Percentiles rank a stretch among this genome's conserved stretches.
phyloP scores from a whole-genome alignment of 2,888 invertebrate genomes.

The Oasisia sp. region DNA sequence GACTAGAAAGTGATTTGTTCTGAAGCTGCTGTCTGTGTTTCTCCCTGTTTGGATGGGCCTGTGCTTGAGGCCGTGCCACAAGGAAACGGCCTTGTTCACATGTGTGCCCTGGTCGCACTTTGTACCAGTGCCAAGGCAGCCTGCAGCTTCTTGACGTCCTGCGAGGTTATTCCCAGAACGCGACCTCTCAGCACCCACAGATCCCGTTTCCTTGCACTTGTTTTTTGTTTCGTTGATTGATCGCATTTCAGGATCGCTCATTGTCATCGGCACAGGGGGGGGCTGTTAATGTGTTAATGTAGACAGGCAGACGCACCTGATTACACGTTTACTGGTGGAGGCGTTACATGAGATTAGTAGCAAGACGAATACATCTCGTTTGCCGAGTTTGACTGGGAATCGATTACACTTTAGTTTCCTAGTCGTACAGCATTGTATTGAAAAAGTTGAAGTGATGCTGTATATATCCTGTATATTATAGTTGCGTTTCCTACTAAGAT shows the following conservation, averaged over 20 bases:
- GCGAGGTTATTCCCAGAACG: neutral
- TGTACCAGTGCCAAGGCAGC: neutral
- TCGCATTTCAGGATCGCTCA: neutral
- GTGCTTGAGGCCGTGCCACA: neutral
- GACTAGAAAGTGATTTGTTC: neutral
- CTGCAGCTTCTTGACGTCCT: neutral
- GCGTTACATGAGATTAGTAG: neutral
- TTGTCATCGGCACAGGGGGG: neutral
- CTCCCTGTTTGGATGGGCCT: neutral
- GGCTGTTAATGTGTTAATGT: too few relatives aligned
- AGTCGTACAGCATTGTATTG: neutral
- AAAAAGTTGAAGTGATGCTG: too few relatives aligned
- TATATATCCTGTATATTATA: too few relatives aligned
- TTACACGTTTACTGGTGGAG: neutral
- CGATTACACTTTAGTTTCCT: too few relatives aligned
- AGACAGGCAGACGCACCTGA: neutral
- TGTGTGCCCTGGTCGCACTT: slow-evolving; percentile 17
- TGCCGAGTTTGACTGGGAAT: neutral
- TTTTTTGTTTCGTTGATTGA: neutral
- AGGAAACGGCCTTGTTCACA: neutral
- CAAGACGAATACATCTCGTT: neutral
- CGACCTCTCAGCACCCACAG: neutral
- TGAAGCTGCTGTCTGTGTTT: neutral
- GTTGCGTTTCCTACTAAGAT: too few relatives aligned
- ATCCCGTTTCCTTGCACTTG: slow-evolving; percentile 7